Percentiles rank a stretch among this genome's conserved stretches.
phyloP scores from a whole-genome alignment of 2,888 invertebrate species.

The Melangyna quadrimaculata region DNA sequence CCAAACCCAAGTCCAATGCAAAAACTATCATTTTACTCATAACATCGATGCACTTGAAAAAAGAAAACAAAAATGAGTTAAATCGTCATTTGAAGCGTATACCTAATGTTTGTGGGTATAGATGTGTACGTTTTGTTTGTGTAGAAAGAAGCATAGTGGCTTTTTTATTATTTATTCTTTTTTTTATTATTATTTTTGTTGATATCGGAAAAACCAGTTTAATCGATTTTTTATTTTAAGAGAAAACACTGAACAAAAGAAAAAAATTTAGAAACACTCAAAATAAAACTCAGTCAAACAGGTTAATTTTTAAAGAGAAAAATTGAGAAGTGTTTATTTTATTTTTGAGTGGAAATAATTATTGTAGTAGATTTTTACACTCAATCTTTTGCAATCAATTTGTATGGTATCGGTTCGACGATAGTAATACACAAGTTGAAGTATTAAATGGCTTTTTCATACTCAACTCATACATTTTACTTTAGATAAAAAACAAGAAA shows the following conservation, averaged over 20 bases:
- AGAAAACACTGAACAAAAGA: not conserved
- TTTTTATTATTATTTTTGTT: too few relatives aligned
- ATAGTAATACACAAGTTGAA: not conserved
- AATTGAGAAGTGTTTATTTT: not conserved
- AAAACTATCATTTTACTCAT: too few relatives aligned
- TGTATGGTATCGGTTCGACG: not conserved
- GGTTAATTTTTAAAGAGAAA: conserved; percentile 31
- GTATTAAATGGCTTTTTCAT: not conserved
- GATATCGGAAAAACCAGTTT: conserved; percentile 64
- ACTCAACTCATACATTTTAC: not conserved
- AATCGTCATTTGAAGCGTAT: too few relatives aligned
- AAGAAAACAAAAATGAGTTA: too few relatives aligned
- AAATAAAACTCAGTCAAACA: conserved; percentile 23
- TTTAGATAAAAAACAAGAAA: not conserved
- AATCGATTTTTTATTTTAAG: conserved; percentile 51
- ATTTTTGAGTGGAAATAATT: conserved; percentile 20
- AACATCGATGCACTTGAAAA: too few relatives aligned
- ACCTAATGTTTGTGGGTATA: too few relatives aligned
- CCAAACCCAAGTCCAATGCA: too few relatives aligned
- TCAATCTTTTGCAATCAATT: not conserved
- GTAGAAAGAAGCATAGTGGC: too few relatives aligned
- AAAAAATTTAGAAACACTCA: not conserved
- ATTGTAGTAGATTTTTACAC: conserved; percentile 56
- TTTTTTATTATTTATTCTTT: too few relatives aligned
- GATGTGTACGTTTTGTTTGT: too few relatives aligned